phyloP scores from a whole-genome alignment of 2,797 vertebrate genomes.

The Hirundo rustica region DNA sequence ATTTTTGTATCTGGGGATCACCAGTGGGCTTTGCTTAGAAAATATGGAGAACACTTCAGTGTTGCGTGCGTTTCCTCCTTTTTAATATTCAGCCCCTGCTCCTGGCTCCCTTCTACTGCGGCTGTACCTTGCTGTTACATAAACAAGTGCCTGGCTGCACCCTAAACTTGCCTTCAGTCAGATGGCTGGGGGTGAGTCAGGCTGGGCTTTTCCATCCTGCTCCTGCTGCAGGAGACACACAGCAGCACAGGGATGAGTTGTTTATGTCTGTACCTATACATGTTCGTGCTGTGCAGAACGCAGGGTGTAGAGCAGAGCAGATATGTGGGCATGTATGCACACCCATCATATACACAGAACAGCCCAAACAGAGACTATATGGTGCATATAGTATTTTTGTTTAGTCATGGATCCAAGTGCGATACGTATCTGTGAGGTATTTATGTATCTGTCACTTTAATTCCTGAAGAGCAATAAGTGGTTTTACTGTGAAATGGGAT shows the following conservation, averaged over 20 bases:
- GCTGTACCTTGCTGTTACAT: slow-evolving; percentile 13
- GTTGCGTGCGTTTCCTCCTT: background rate
- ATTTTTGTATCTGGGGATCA: background rate
- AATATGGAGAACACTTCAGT: background rate
- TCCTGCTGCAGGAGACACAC: background rate
- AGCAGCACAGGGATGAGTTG: background rate
- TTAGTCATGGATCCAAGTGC: background rate
- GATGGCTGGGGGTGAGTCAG: background rate
- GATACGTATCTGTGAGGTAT: fast-evolving
- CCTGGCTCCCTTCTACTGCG: background rate
- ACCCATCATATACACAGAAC: fast-evolving
- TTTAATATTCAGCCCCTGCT: background rate
- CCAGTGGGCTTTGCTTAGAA: background rate
- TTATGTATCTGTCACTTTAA: background rate
- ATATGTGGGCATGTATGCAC: fast-evolving
- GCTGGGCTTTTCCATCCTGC: background rate
- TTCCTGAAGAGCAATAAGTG: background rate
- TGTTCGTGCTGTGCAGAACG: fast-evolving
- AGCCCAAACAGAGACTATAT: fast-evolving
- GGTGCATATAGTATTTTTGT: fast-evolving
- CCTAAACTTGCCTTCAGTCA: background rate
- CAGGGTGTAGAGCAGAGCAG: fast-evolving
- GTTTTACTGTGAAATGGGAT: background rate
- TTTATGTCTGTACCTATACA: fast-evolving
- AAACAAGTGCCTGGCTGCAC: slow-evolving; percentile 37